Evolutionary conservation across 2,888 invertebrate species (phyloP), one percentile per base, ranked within the genome.

Genomic region (Euplagia quadripunctaria): DNA sequence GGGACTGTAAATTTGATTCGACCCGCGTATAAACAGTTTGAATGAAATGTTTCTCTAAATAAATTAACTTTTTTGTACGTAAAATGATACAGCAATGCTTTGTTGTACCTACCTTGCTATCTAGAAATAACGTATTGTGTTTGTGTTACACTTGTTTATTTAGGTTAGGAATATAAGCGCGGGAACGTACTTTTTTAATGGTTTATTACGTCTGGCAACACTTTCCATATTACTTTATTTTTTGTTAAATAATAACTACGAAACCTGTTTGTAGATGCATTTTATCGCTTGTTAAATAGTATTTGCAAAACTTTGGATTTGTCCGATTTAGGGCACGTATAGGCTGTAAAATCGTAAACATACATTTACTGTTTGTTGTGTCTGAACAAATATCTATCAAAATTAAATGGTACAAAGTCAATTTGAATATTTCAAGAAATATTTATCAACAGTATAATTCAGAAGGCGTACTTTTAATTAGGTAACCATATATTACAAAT

Each of bases 141-240:
- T 64, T 64, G 64, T 55, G 16, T 42, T 55, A n/a, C 63, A 41
- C 63, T n/a, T 70, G 43, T 71, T 64, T 64, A 64, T 55, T 71
- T 71, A 70, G 64, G 70, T 51, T 51, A 64, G 12, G 64, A 46
- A 64, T 51, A 51, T 42, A 63, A 69, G 12, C 46, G 61, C 46
- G 61, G 61, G 16, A 68, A 55, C 17, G 20, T 49, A 46, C n/a
- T 46, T 64, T 70, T 70, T 49, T 31, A 51, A 49, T 20, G 20
- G 16, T 63, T 69, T 61, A 42, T 61, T 61, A 43, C 17, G 17
- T 61, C 17, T 69, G 31, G 61, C 46, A 69, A 61, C 11, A 31
- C 69, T 20, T n/a, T n/a, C n/a, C n/a, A n/a, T n/a, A 20, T 20
- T n/a, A 17, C n/a, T 20, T 55, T 20, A n/a, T 4, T 58, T 58